Evolutionary conservation across 1,140 invertebrate species (phyloP), one percentile per base, ranked within the genome.

Genomic region (Drosophila sturtevanti): DNA sequence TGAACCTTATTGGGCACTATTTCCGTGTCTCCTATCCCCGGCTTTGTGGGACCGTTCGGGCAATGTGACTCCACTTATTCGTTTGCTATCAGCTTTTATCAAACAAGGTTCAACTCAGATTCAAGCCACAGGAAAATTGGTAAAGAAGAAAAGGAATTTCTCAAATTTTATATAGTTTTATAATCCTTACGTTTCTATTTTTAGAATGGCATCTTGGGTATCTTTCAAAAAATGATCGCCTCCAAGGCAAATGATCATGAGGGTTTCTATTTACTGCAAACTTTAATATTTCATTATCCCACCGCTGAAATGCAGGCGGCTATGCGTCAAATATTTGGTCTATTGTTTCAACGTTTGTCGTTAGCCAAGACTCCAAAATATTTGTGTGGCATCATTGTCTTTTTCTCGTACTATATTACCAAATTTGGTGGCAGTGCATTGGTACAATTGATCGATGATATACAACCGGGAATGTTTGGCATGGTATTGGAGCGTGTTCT

Each of bases 181-280:
- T 63, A 22, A 48, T 44, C 37, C 0, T 34, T 16, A 1, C 1
- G 11, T 51, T 60, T 51, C 37, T 62, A 4, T 14, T 63, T 61
- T n/a, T 62, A 97, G 94, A 95, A 94, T 91, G 97, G 96, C 37
- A 94, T 99, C 67, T 92, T 99, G 9, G 98, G 98, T 18, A 96
- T 99, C 14, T 99, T 99, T 91, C 98, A 99, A 91, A 99, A 99
- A 93, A 92, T 99, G 68, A 98, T 99, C 76, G 97, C 98, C 3
- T 99, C 98, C 0, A 98, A 98, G 93, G 94, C 95, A 0, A 98
- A 99, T 90, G 98, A 99, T 92, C 97, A 99, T 80, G 98, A 99
- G 93, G 98, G 98, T 24, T 99, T 99, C 91, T 95, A 96, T 89
- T 92, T 99, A 1, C 94, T 99, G 22, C 96, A 98, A 92, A 95